Evolutionary conservation across 2,113 vertebrate genomes (phyloP).

Genomic region (Neodon shergylaensis): DNA sequence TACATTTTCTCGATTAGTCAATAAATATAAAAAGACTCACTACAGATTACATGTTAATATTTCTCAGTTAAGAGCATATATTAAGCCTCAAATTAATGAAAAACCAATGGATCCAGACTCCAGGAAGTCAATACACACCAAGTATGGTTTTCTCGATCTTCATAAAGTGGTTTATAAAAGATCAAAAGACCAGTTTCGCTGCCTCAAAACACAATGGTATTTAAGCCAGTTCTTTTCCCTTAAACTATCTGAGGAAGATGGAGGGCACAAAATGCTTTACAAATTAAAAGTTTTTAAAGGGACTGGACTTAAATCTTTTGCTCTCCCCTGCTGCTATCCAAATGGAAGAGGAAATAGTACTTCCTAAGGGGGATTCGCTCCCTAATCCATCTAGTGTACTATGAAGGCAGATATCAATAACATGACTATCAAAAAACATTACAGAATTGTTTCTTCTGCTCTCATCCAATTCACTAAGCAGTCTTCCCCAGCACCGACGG

Average conservation of each 20-base stretch:
- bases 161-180: not conserved
- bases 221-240: conserved; percentile 6
- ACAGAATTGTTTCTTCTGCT: conserved; percentile 20
- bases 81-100: conserved; percentile 43
- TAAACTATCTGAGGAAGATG: conserved; percentile 8
- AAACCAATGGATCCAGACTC: not conserved
- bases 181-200: not conserved
- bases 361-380: not conserved
- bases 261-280: not conserved
- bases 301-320: conserved; percentile 29
- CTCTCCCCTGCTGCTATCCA: not conserved
- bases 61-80: conserved; percentile 43
- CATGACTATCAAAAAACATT: conserved; percentile 5
- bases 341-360: conserved; percentile 6
- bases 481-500: not conserved
- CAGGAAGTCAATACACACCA: not conserved
- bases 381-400: not conserved
- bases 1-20: not conserved
- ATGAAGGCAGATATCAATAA: not conserved
- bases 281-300: conserved; percentile 16
- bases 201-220: not conserved
- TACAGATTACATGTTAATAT: conserved; percentile 37
- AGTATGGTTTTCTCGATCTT: not conserved
- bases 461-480: not conserved
- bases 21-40: not conserved